A percentile compares a stretch with the other conserved stretches of the same genome.
Conservation (phyloP, 1,140 invertebrate species). For the Acromyrmex charruanus region DNA sequence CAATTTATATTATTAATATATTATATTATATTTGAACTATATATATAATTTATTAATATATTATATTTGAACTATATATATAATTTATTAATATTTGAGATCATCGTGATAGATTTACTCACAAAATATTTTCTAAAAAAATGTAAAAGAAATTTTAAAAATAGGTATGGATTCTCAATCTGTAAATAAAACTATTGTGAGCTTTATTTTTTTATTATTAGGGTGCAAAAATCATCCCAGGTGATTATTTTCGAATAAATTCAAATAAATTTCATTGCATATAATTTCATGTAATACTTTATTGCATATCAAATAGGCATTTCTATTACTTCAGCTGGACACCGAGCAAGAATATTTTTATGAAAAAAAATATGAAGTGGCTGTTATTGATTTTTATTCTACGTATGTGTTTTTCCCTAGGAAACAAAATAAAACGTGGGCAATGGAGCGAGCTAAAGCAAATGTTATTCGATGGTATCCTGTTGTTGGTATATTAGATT, state of each 20-base stretch:
- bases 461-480: slow-evolving; percentile 90
- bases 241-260: neutral
- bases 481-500: slow-evolving; percentile 90
- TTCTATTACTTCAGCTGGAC: neutral
- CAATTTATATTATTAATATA: too few relatives aligned
- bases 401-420: slow-evolving; percentile 78
- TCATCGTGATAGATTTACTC: too few relatives aligned
- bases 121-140: too few relatives aligned
- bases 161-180: too few relatives aligned
- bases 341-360: neutral
- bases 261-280: neutral
- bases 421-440: slow-evolving; percentile 88
- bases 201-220: too few relatives aligned
- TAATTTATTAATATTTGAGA: too few relatives aligned
- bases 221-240: too few relatives aligned
- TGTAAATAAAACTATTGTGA: too few relatives aligned
- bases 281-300: neutral
- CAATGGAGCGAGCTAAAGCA: slow-evolving; percentile 88
- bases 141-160: too few relatives aligned
- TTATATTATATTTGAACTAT: too few relatives aligned
- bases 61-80: too few relatives aligned
- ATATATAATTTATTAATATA: too few relatives aligned
- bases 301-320: neutral
- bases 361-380: neutral
- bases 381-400: slow-evolving; percentile 25